Evolutionary conservation across 1,140 invertebrate genomes (phyloP), one percentile per base, ranked within the genome.

Genomic region (Tetranychus urticae): DNA sequence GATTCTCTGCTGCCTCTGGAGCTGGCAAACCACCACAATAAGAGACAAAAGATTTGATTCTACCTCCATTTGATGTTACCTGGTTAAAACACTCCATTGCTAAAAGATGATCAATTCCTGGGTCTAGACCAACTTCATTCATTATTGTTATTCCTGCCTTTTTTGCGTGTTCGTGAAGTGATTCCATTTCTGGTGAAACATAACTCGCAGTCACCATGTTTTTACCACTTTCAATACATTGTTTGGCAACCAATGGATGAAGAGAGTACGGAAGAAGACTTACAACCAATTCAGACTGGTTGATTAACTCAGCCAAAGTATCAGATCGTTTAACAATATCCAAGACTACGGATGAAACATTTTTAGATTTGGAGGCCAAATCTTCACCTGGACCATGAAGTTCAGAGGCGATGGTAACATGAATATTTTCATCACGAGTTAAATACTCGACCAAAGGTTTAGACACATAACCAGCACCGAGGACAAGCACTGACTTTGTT

Each of bases 161-260:
- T 56, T 79, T 77, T 0, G 90, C 90, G 62, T 77, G 78, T 13
- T 86, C 71, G 66, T 97, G 82, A 3, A 97, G 70, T 1, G 79
- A 78, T 63, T 77, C 80, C 68, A 98, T 84, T 66, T 86, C 80
- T 0, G 86, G 82, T 5, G 83, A 84, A 34, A 88, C 80, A 68
- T 99, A 99, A 61, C 88, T 94, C 0, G 92, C 91, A 0, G 96
- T 99, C 1, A 98, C 89, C 81, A 99, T 82, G 70, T 98, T 88
- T 0, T 81, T 84, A 52, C 82, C 80, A 59, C 84, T 76, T 2
- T 80, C 77, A 46, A 99, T 90, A 68, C 94, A 99, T 37, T 81
- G 78, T 65, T 83, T 79, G 0, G 92, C 93, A 52, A 81, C 71
- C 31, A 81, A 71, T 3, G 84, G 83, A 71, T 99, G 96, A 13